phyloP scores from a whole-genome alignment of 2,888 invertebrate species.

The Pediacus dermestoides region DNA sequence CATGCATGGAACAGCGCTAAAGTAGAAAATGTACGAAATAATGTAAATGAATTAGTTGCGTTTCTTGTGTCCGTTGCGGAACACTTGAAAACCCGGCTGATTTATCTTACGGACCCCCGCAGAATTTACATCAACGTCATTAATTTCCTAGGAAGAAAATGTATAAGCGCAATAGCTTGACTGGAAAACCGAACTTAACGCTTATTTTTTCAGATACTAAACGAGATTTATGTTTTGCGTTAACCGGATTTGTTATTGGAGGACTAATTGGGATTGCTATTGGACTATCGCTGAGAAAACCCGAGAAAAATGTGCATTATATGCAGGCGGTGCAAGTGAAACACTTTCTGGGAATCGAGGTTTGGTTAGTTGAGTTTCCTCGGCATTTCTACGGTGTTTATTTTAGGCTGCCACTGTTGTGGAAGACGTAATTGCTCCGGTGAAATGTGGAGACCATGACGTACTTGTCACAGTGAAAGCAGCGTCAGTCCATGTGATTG shows the following conservation, averaged over 20 bases:
- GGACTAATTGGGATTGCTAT: conserved; percentile 48
- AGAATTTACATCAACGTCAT: conserved; percentile 33
- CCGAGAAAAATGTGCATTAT: conserved; percentile 42
- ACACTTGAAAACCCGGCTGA: conserved; percentile 28
- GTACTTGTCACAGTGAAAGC: conserved; percentile 61
- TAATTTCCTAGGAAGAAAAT: conserved; percentile 36
- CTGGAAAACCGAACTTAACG: background rate
- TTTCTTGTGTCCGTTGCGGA: conserved; percentile 29
- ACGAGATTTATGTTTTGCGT: conserved; percentile 48
- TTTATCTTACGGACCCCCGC: conserved; percentile 32
- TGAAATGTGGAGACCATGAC: conserved; percentile 53
- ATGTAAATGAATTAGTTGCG: conserved; percentile 29
- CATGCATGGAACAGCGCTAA: conserved; percentile 35
- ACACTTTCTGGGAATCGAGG: conserved; percentile 51
- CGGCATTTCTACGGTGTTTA: conserved; percentile 11
- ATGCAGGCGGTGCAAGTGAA: conserved; percentile 53
- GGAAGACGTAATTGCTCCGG: conserved; percentile 55
- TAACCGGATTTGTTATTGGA: conserved; percentile 50
- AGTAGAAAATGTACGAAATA: conserved; percentile 30
- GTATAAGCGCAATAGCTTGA: too few species aligned
- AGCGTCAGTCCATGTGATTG: conserved; percentile 57
- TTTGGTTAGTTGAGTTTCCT: conserved; percentile 29
- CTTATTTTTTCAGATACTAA: conserved; percentile 45
- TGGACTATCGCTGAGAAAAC: conserved; percentile 42
- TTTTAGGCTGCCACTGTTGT: conserved; percentile 54